A percentile compares a stretch with the other conserved stretches of the same genome.
Conservation (phyloP, 1,140 invertebrate genomes). For the Apis laboriosa region DNA sequence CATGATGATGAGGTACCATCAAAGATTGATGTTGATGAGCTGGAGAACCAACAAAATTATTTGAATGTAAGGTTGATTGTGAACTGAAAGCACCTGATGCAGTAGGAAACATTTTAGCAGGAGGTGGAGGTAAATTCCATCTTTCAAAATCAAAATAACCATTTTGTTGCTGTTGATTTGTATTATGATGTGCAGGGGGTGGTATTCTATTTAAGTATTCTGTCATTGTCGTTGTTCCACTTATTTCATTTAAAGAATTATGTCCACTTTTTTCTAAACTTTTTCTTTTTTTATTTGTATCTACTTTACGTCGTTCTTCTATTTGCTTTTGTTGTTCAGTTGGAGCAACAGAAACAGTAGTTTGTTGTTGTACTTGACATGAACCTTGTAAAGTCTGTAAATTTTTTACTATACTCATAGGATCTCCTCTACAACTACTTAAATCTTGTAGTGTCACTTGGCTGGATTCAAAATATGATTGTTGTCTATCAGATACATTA, state of each 20-base stretch:
- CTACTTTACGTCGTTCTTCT: constrained; percentile 69
- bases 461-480: constrained; percentile 82
- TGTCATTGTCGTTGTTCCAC: constrained; percentile 79
- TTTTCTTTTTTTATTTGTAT: constrained; percentile 73
- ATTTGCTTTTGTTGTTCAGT: constrained; percentile 68
- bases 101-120: constrained; percentile 84
- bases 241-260: constrained; percentile 80
- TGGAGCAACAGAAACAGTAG: constrained; percentile 21
- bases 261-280: constrained; percentile 74
- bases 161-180: constrained; percentile 82
- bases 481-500: constrained; percentile 76
- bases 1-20: constrained; percentile 84
- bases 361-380: constrained; percentile 81
- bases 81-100: constrained; percentile 80
- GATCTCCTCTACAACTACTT: constrained; percentile 86
- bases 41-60: constrained; percentile 79
- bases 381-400: constrained; percentile 84
- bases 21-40: constrained; percentile 84
- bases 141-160: constrained; percentile 88
- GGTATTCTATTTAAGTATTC: constrained; percentile 85
- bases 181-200: constrained; percentile 86
- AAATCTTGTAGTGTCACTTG: constrained; percentile 86
- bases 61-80: constrained; percentile 81
- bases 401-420: constrained; percentile 88
- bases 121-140: constrained; percentile 86